Conservation (phyloP, 2,888 invertebrate genomes). For the Hesperia comma region DNA sequence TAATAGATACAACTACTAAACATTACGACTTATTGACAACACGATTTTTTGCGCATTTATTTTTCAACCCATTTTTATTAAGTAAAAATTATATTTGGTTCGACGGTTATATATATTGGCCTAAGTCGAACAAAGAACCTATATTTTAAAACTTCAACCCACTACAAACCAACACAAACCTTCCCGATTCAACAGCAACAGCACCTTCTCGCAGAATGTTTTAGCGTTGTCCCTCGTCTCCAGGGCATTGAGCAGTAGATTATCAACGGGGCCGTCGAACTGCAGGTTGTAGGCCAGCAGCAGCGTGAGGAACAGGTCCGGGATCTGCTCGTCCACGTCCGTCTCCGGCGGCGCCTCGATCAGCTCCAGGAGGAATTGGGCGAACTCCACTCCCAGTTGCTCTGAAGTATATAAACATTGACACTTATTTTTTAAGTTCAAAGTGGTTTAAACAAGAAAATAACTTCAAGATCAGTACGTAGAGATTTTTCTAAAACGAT, state of each 20-base stretch:
- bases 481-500: too few relatives aligned
- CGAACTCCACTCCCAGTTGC: conserved; percentile 92
- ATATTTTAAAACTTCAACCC: not conserved
- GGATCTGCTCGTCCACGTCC: conserved; percentile 92
- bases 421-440: not conserved
- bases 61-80: too few relatives aligned
- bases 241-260: conserved; percentile 88
- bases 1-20: too few relatives aligned
- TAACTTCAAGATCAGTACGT: too few relatives aligned
- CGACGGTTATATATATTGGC: too few relatives aligned
- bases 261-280: conserved; percentile 87
- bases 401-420: conserved; percentile 85
- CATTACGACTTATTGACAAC: too few relatives aligned
- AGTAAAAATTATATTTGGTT: too few relatives aligned
- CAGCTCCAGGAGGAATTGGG: conserved; percentile 90
- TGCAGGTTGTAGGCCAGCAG: conserved; percentile 96
- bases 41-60: too few relatives aligned
- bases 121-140: too few relatives aligned
- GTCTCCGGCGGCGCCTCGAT: conserved; percentile 92
- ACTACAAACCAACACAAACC: conserved; percentile 78
- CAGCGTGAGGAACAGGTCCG: conserved; percentile 92
- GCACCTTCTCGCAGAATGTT: conserved; percentile 94
- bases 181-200: conserved; percentile 94
- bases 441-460: too few relatives aligned
- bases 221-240: conserved; percentile 89